Evolutionary conservation across 2,797 vertebrate species (phyloP), one percentile per base, ranked within the genome.

Genomic region (Chelmon rostratus): DNA sequence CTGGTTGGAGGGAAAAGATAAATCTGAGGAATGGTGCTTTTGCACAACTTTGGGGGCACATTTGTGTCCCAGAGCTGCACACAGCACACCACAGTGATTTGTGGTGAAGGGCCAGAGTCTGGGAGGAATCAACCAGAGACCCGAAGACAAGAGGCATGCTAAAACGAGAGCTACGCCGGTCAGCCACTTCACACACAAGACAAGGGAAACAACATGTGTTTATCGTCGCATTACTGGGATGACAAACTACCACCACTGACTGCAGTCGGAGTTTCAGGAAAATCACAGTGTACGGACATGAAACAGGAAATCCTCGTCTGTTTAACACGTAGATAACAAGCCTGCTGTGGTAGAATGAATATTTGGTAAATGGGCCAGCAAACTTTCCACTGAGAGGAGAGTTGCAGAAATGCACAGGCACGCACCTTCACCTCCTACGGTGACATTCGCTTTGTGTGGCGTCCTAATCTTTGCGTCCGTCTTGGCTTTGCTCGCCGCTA

Each of bases 401-500:
- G 69, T 68, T 84, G 71, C 63, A 69, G 49, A 73, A 77, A 57
- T 31, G 28, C 68, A 70, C 71, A 50, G 10, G 44, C 57, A 64
- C 12, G 37, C 64, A 71, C 67, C 61, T 85, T 86, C 54, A 84
- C 67, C 76, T 77, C 56, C 0, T 28, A 44, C 31, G 78, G 83
- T 66, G 90, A 88, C 91, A 83, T 68, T 71, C 50, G 54, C 81
- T 83, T 73, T 72, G 65, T 78, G 50, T 21, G 11, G 73, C 4
- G 74, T 46, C 50, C 53, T 83, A 79, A 90, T 87, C 87, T 85
- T 33, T 52, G 81, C 63, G 84, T 70, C 77, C 62, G 73, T 71
- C 88, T 88, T 68, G 70, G 87, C 84, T 81, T 78, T 68, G 70
- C 84, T 79, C 21, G 0, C 40, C 52, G 5, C 87, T 92, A 94